These are phyloP conservation scores for Masticophis lateralis DNA, from an alignment of 2,797 vertebrate genomes.

Conservation along the genomic window DNA sequence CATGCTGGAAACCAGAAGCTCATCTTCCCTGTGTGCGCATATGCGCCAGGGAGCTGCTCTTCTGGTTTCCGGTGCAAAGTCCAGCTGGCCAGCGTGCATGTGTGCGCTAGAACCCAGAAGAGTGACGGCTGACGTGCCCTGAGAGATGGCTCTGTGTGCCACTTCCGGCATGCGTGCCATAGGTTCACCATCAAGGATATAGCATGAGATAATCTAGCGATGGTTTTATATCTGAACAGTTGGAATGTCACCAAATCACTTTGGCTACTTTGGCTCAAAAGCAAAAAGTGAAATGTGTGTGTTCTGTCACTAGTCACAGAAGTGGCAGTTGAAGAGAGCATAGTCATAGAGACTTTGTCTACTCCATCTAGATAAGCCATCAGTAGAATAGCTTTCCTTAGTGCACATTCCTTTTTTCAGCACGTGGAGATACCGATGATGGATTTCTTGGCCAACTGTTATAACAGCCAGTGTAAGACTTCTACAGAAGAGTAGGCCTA, in stretches of 20 bases:
- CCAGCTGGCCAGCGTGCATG: no score
- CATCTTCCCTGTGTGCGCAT: no score
- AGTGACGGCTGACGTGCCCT: fast-evolving
- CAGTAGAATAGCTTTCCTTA: not conserved
- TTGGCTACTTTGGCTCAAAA: not conserved
- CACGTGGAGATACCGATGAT: not conserved
- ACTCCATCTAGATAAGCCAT: not conserved
- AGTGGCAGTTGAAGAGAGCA: not conserved
- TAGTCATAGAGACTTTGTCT: not conserved
- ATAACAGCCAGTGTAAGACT: not conserved
- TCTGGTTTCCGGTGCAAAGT: no score
- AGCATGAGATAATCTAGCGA: not conserved
- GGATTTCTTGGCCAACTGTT: not conserved
- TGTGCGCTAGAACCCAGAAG: no score
- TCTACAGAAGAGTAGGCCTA: not conserved
- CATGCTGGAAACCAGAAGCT: no score
- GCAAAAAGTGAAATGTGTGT: not conserved
- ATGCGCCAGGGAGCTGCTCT: no score
- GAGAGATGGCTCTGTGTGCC: no score
- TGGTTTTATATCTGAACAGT: not conserved
- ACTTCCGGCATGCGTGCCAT: no score
- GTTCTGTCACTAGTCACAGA: not conserved
- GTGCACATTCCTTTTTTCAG: not conserved
- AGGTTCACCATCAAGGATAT: no score
- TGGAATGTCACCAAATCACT: not conserved